A percentile compares a stretch with the other conserved stretches of the same genome.
These are phyloP conservation scores for Eilema griseolum DNA, from an alignment of 2,888 invertebrate genomes.

Conservation along the genomic window DNA sequence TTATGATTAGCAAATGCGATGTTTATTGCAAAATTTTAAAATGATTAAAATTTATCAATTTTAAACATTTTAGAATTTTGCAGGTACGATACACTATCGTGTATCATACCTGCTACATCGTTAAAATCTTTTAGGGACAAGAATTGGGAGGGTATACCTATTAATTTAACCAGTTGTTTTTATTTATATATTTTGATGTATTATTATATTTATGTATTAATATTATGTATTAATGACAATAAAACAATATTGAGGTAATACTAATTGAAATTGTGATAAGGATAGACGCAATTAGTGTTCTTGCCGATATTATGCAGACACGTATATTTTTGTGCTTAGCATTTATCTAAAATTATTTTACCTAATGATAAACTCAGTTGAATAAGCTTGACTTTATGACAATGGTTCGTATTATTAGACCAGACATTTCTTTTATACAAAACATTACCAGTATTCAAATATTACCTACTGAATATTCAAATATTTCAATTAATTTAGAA, in stretches of 20 bases:
- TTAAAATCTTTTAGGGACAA: background rate
- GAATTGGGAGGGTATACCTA: background rate
- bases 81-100: too few relatives aligned
- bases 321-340: background rate
- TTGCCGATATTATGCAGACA: background rate
- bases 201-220: too few relatives aligned
- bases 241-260: background rate
- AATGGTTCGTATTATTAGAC: too few relatives aligned
- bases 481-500: background rate
- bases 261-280: background rate
- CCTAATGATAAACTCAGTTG: too few relatives aligned
- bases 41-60: too few relatives aligned
- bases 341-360: too few relatives aligned
- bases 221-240: too few relatives aligned
- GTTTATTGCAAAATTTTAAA: too few relatives aligned
- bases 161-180: background rate
- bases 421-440: background rate
- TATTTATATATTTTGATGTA: background rate
- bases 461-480: background rate
- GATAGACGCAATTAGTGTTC: background rate
- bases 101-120: too few relatives aligned
- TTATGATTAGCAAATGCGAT: background rate
- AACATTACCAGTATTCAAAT: background rate
- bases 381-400: too few relatives aligned
- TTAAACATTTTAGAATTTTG: too few relatives aligned